These are phyloP conservation scores for Thalassoma bifasciatum DNA, from an alignment of 2,113 vertebrate genomes.

Conservation along the genomic window DNA sequence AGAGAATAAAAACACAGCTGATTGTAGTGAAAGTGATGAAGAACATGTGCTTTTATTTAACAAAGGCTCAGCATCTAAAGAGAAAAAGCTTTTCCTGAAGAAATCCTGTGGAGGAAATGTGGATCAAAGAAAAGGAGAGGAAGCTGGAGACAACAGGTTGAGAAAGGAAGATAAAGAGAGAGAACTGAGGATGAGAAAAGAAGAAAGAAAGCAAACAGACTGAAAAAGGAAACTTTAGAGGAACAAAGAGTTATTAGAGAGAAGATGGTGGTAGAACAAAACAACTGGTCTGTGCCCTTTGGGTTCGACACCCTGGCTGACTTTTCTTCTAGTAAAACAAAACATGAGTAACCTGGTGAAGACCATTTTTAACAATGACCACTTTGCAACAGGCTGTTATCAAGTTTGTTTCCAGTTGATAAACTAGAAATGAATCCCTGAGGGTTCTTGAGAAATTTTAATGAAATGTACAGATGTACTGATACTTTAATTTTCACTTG, in stretches of 20 bases:
- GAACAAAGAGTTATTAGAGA: slow-evolving; percentile 12
- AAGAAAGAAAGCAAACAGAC: slow-evolving; percentile 40
- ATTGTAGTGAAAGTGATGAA: slow-evolving; percentile 63
- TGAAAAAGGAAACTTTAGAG: slow-evolving; percentile 22
- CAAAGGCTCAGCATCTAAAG: slow-evolving; percentile 62
- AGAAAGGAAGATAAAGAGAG: slow-evolving; percentile 59
- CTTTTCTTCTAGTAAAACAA: not conserved
- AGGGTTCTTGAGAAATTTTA: too few relatives aligned
- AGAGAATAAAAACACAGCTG: slow-evolving; percentile 45
- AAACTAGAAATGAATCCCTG: too few relatives aligned
- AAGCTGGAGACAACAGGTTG: slow-evolving; percentile 44
- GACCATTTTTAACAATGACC: not conserved
- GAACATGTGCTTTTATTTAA: slow-evolving; percentile 64
- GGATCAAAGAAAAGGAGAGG: slow-evolving; percentile 65
- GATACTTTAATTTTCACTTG: too few relatives aligned
- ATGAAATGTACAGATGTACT: too few relatives aligned
- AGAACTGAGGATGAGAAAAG: slow-evolving; percentile 58
- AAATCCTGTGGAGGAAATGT: slow-evolving; percentile 63
- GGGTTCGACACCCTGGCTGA: too few relatives aligned
- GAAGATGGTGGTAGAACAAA: slow-evolving; percentile 31
- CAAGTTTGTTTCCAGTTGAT: too few relatives aligned
- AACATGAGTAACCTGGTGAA: not conserved
- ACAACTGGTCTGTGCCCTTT: slow-evolving; percentile 13
- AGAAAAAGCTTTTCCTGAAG: slow-evolving; percentile 60
- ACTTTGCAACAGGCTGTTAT: too few relatives aligned